These are phyloP conservation scores for Hypselothyrea guttata DNA, from an alignment of 2,888 invertebrate species.

Conservation along the genomic window DNA sequence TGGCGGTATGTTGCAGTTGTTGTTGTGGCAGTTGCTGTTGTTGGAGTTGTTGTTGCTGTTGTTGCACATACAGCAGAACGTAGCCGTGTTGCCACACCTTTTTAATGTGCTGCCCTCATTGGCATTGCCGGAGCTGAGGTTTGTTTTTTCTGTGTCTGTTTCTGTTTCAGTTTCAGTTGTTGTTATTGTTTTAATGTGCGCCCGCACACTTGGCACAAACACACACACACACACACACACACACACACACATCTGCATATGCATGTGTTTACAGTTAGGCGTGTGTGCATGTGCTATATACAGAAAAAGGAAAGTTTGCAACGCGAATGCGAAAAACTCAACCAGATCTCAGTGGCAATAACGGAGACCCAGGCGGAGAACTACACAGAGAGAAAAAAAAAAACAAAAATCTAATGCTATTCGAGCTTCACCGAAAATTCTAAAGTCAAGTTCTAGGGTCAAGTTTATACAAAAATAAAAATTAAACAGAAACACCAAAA, in stretches of 20 bases:
- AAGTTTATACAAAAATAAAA: too few relatives aligned
- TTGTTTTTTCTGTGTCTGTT: slow-evolving; percentile 22
- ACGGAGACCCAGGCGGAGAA: background rate
- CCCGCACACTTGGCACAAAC: slow-evolving; percentile 61
- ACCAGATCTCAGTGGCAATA: slow-evolving; percentile 30
- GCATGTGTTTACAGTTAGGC: slow-evolving; percentile 17
- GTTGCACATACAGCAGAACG: slow-evolving; percentile 43
- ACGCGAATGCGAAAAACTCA: slow-evolving; percentile 60
- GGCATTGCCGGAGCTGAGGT: slow-evolving; percentile 39
- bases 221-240: slow-evolving; percentile 33
- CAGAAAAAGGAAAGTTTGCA: slow-evolving; percentile 70
- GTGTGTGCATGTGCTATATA: slow-evolving; percentile 10
- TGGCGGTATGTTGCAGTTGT: slow-evolving; percentile 42
- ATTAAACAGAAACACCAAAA: too few relatives aligned
- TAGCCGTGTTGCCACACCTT: slow-evolving; percentile 63
- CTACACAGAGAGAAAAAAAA: too few relatives aligned
- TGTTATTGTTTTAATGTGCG: slow-evolving; percentile 58
- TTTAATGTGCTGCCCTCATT: slow-evolving; percentile 53
- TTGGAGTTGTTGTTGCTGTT: slow-evolving; percentile 12
- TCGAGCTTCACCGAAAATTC: too few relatives aligned
- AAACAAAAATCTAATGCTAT: too few relatives aligned
- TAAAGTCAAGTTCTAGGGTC: too few relatives aligned
- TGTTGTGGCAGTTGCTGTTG: slow-evolving; percentile 22
- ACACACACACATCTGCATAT: slow-evolving; percentile 12
- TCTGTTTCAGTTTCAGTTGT: slow-evolving; percentile 15